phyloP scores from a whole-genome alignment of 2,888 invertebrate species.

The Euzophera pinguis region DNA sequence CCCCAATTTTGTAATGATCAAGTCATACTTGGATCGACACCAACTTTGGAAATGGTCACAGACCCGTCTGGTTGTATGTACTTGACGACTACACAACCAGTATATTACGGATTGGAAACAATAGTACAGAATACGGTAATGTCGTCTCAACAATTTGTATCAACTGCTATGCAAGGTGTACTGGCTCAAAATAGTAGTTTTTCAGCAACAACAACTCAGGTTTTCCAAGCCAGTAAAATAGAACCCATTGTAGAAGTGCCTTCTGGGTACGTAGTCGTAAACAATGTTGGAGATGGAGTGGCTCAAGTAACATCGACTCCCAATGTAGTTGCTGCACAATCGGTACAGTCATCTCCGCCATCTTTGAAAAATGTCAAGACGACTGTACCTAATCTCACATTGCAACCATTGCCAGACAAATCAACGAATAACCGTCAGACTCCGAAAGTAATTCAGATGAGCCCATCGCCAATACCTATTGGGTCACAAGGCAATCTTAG shows the following conservation, averaged over 20 bases:
- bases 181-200: conserved; percentile 90
- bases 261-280: conserved; percentile 84
- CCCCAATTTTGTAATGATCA: conserved; percentile 81
- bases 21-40: conserved; percentile 81
- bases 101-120: conserved; percentile 91
- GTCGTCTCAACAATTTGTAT: conserved; percentile 93
- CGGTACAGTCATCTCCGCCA: conserved; percentile 63
- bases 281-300: conserved; percentile 79
- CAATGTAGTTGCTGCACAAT: conserved; percentile 65
- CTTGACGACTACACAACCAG: conserved; percentile 84
- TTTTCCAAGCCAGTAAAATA: conserved; percentile 91
- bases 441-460: conserved; percentile 72
- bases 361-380: conserved; percentile 64
- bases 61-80: conserved; percentile 81
- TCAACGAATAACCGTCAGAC: conserved; percentile 56
- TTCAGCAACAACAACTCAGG: conserved; percentile 90
- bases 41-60: conserved; percentile 82
- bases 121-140: conserved; percentile 93
- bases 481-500: conserved; percentile 58
- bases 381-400: conserved; percentile 64
- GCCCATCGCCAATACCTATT: conserved; percentile 45
- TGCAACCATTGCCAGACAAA: conserved; percentile 73
- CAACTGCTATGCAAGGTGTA: conserved; percentile 89
- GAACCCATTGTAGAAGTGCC: conserved; percentile 89
- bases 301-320: conserved; percentile 51